Percentiles rank a stretch among this genome's conserved stretches.
These are phyloP conservation scores for Danio jaintianensis DNA, from an alignment of 2,797 vertebrate genomes.

Conservation along the genomic window DNA sequence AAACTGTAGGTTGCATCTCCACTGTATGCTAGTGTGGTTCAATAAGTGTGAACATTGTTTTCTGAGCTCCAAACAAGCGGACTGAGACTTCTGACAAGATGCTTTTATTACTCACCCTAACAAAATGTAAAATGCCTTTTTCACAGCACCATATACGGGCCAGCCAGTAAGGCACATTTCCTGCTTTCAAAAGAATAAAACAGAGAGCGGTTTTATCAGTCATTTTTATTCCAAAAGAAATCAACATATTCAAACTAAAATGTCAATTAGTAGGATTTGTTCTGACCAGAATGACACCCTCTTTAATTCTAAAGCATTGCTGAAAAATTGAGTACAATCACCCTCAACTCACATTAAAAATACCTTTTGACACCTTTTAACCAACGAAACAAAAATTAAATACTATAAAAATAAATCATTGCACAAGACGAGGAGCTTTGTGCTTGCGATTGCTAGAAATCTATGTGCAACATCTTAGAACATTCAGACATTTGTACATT, in stretches of 20 bases:
- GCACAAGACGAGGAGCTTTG: conserved; percentile 69
- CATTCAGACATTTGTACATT: conserved; percentile 60
- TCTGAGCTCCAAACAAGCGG: too few species aligned
- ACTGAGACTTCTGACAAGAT: too few species aligned
- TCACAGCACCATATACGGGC: background rate
- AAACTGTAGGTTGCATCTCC: too few species aligned
- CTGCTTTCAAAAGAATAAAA: background rate
- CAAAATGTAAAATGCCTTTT: background rate
- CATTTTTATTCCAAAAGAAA: conserved; percentile 56
- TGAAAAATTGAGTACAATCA: background rate
- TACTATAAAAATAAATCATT: conserved; percentile 84
- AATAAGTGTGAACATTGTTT: too few species aligned
- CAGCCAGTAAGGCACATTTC: background rate
- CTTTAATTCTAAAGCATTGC: conserved; percentile 20
- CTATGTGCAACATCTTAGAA: conserved; percentile 65
- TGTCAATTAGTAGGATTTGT: conserved; percentile 75
- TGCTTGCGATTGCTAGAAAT: conserved; percentile 67
- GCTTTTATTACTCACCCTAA: too few species aligned
- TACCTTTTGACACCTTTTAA: conserved; percentile 67
- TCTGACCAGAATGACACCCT: conserved; percentile 28
- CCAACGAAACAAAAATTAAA: conserved; percentile 72
- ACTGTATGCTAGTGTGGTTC: too few species aligned
- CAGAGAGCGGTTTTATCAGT: conserved; percentile 27
- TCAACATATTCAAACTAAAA: conserved; percentile 62
- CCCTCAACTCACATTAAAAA: conserved; percentile 71